Evolutionary conservation across 2,797 vertebrate genomes (phyloP).

Genomic region (Decapterus maruadsi): DNA sequence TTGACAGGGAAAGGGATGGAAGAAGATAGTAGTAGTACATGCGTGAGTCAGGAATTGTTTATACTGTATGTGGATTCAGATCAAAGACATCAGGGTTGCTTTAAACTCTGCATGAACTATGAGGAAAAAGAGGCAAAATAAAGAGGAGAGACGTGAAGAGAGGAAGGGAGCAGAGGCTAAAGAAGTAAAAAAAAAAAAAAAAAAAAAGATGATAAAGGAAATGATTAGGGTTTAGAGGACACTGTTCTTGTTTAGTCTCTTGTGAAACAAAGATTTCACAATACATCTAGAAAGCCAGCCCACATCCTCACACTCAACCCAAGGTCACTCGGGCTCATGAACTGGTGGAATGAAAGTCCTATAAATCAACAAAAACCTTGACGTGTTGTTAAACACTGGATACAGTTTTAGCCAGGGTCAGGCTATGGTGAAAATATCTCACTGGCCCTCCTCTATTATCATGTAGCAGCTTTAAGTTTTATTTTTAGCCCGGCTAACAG

Average conservation of each 20-base stretch:
- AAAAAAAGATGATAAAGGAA: slow-evolving; percentile 11
- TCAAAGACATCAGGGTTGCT: slow-evolving; percentile 53
- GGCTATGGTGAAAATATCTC: neutral
- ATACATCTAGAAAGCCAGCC: slow-evolving; percentile 18
- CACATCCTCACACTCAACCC: neutral
- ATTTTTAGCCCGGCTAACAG: neutral
- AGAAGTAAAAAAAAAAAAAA: slow-evolving; percentile 16
- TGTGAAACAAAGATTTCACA: slow-evolving; percentile 56
- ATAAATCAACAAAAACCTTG: slow-evolving; percentile 27
- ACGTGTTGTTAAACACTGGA: slow-evolving; percentile 3
- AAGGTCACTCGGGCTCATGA: slow-evolving; percentile 19
- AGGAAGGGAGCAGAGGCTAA: neutral
- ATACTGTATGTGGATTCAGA: slow-evolving; percentile 35
- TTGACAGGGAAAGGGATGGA: slow-evolving; percentile 13
- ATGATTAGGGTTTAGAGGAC: slow-evolving; percentile 16
- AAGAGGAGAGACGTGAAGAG: slow-evolving; percentile 20
- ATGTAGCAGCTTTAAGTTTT: neutral
- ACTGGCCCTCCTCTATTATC: neutral
- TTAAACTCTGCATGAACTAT: slow-evolving; percentile 62
- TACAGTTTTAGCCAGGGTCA: slow-evolving; percentile 24
- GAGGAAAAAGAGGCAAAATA: slow-evolving; percentile 33
- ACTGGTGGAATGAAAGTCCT: neutral
- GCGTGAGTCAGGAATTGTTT: slow-evolving; percentile 38
- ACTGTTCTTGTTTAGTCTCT: slow-evolving; percentile 46
- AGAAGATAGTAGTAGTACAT: slow-evolving; percentile 8